Evolutionary conservation across 37 sponge, comb jelly and placozoan species (phyloP).

Genomic region (Eunapius fragilis): DNA sequence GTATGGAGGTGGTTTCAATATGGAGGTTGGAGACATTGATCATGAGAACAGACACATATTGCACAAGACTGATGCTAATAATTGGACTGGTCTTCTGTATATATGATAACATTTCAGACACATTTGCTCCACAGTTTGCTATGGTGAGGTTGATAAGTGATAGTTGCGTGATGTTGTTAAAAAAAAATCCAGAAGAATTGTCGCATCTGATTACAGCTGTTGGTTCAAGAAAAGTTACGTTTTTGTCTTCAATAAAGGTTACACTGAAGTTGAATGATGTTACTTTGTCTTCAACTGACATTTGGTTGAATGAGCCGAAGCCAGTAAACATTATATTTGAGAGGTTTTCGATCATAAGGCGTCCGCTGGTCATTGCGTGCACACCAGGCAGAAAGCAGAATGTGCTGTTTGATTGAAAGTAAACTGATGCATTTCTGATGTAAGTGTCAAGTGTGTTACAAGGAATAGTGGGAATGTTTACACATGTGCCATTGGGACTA

Average conservation of each 20-base stretch:
- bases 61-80: neutral
- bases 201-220: neutral
- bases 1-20: slow-evolving; percentile 3
- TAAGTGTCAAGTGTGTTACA: neutral
- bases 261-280: neutral
- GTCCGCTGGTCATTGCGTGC: neutral
- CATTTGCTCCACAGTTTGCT: neutral
- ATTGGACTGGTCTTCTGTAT: neutral
- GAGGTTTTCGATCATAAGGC: neutral
- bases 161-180: neutral
- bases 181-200: neutral
- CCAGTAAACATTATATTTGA: neutral
- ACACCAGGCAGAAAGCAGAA: neutral
- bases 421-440: neutral
- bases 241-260: neutral
- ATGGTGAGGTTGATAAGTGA: neutral
- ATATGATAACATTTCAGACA: neutral
- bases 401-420: neutral
- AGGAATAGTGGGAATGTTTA: neutral
- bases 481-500: neutral
- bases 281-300: neutral
- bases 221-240: neutral
- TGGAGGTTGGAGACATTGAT: neutral
- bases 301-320: neutral
- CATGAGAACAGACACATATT: neutral